Conservation (phyloP, 2,888 invertebrate genomes). For the Sceliomorpha sp. region DNA sequence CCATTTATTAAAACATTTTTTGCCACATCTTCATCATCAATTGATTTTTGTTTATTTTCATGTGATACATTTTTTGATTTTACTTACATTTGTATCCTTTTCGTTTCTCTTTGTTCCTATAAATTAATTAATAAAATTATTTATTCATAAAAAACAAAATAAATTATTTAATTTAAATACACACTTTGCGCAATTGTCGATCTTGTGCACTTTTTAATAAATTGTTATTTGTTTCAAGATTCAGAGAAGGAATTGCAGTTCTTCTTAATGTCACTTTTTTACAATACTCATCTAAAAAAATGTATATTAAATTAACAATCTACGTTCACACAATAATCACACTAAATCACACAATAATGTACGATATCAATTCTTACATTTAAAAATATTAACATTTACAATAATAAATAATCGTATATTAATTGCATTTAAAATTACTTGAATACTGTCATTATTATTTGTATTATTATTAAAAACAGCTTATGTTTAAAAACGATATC, state of each 20-base stretch:
- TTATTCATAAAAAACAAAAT: neutral
- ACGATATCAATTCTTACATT: too few relatives aligned
- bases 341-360: too few relatives aligned
- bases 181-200: neutral
- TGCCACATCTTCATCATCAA: neutral
- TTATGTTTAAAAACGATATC: too few relatives aligned
- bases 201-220: neutral
- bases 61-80: neutral
- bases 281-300: neutral
- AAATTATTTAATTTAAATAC: neutral
- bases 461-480: too few relatives aligned
- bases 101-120: constrained; percentile 4
- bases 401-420: too few relatives aligned
- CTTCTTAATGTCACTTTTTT: neutral
- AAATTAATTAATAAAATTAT: constrained; percentile 3
- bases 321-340: too few relatives aligned
- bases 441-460: too few relatives aligned
- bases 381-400: too few relatives aligned
- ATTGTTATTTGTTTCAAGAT: neutral
- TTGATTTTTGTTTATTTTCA: neutral
- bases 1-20: neutral
- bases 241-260: neutral
- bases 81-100: neutral
- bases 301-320: too few relatives aligned
- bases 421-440: too few relatives aligned